Evolutionary conservation across 2,797 vertebrate genomes (phyloP), one percentile per base, ranked within the genome.

Genomic region (Odontamblyopus rebecca): DNA sequence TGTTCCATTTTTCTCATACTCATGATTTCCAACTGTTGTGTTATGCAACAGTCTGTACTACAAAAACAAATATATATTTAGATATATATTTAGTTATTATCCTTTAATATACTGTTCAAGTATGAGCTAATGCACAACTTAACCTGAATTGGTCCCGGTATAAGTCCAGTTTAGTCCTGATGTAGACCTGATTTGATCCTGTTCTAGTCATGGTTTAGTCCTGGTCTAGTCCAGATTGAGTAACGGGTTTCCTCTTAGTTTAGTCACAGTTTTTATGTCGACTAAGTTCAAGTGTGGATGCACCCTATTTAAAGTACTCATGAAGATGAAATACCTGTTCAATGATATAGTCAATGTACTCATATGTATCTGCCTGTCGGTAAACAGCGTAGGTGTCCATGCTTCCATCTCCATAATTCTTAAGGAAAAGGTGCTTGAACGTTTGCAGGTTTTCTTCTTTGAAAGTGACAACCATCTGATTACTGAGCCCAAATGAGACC

Each of bases 401-500:
- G 78, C 88, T 86, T 65, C 85, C 89, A 44, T 96, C 95, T 1
- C 75, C 84, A 44, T 95, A 98, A 32, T 94, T 94, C 89, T 98
- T 98, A 67, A 99, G 86, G 82, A 99, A 99, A 76, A 99, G 93
- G 76, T 99, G 96, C 73, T 93, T 96, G 90, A 99, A 99, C 0
- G 97, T 93, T 81, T 95, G 74, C 16, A 96, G 95, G 82, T 96
- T 99, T 86, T 99, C 97, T 83, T 98, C 97, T 81, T 96, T 98
- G 88, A 99, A 99, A 27, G 92, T 94, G 70, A 98, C 97, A 23
- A 99, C 96, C 98, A 99, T 97, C 87, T 99, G 96, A 89, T 99
- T 99, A 87, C 96, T 99, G 78, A 99, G 88, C 9, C 98, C 98
- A 83, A 99, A 99, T 48, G 94, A 90, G 69, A 99, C 95, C 73